Evolutionary conservation across 2,888 invertebrate species (phyloP).

Genomic region (Nomada ferruginata): DNA sequence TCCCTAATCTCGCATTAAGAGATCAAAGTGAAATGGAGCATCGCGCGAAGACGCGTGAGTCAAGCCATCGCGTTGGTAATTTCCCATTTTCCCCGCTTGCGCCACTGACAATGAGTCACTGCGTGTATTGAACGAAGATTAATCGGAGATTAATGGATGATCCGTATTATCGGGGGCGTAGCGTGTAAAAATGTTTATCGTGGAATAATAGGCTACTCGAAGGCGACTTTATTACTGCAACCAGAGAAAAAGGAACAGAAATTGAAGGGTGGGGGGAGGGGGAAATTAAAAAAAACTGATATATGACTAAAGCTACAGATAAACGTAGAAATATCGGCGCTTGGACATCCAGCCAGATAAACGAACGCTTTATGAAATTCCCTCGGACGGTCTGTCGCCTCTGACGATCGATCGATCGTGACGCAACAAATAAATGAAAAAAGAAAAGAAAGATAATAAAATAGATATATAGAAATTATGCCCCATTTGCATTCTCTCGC

Average conservation of each 20-base stretch:
- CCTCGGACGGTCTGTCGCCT: neutral
- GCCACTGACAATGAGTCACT: slow-evolving; percentile 40
- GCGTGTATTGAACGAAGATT: slow-evolving; percentile 41
- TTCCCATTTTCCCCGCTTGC: slow-evolving; percentile 35
- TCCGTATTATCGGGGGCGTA: slow-evolving; percentile 36
- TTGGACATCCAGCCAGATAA: slow-evolving; percentile 24
- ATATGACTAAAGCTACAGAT: slow-evolving; percentile 41
- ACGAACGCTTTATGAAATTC: slow-evolving; percentile 9
- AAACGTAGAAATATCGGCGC: slow-evolving; percentile 50
- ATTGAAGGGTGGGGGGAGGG: neutral
- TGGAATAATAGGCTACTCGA: slow-evolving; percentile 19
- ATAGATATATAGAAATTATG: too few relatives aligned
- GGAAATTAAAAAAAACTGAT: neutral
- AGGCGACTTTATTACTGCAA: slow-evolving; percentile 10
- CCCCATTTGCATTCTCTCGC: neutral
- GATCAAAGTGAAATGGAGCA: slow-evolving; percentile 48
- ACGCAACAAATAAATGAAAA: too few relatives aligned
- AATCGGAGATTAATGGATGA: slow-evolving; percentile 45
- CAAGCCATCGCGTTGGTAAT: slow-evolving; percentile 1
- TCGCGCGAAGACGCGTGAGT: slow-evolving; percentile 16
- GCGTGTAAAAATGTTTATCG: slow-evolving; percentile 41
- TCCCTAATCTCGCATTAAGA: neutral
- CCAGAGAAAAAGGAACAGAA: neutral
- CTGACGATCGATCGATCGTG: too few relatives aligned
- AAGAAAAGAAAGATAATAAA: too few relatives aligned